phyloP scores from a whole-genome alignment of 2,888 invertebrate species.

The Mythimna lalbum region DNA sequence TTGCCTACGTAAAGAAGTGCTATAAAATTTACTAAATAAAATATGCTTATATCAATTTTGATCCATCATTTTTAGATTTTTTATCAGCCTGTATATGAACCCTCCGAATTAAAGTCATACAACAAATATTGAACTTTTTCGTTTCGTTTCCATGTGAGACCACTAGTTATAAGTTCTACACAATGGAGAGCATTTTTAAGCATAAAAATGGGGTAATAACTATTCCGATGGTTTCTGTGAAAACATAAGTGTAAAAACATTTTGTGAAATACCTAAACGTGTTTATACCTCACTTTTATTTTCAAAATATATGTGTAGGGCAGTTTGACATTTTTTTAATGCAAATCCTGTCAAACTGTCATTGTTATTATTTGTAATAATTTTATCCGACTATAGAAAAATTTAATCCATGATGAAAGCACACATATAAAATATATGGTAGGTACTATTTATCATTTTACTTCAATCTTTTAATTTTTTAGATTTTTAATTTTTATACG shows the following conservation, averaged over 20 bases:
- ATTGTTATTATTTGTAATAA: neutral
- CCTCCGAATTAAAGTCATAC: slow-evolving; percentile 39
- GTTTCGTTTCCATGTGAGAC: slow-evolving; percentile 23
- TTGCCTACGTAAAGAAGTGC: no score
- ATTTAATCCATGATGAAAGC: neutral
- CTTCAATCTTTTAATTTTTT: neutral
- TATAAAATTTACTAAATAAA: no score
- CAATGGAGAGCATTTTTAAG: neutral
- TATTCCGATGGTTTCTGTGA: neutral
- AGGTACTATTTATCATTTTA: no score
- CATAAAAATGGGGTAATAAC: neutral
- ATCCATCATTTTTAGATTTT: neutral
- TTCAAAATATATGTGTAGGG: neutral
- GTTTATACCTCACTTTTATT: no score
- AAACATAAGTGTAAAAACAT: no score
- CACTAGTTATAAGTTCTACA: slow-evolving; percentile 16
- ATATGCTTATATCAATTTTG: no score
- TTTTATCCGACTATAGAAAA: neutral
- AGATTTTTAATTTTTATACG: neutral
- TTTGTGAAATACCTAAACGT: no score
- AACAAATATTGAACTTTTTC: slow-evolving; percentile 60
- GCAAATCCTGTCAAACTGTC: neutral
- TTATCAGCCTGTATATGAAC: slow-evolving; percentile 55
- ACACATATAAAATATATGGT: no score
- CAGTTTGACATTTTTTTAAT: neutral